These are phyloP conservation scores for Phylloscopus whistleri DNA, from an alignment of 2,113 vertebrate genomes.

Conservation along the genomic window DNA sequence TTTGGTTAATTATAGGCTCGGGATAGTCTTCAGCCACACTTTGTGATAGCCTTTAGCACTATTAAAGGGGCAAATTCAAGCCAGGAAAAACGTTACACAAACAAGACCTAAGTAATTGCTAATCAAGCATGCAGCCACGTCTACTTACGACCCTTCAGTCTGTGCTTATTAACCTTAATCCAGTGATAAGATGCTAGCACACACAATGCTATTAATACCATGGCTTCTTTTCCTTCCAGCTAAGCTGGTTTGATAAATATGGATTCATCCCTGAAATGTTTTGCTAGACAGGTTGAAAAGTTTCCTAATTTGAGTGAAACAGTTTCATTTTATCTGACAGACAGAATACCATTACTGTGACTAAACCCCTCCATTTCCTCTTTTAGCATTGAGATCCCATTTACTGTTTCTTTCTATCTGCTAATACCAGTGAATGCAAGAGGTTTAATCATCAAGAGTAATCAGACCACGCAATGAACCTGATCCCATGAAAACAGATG, in stretches of 20 bases:
- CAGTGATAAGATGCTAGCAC: neutral
- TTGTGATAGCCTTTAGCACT: neutral
- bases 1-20: neutral
- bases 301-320: neutral
- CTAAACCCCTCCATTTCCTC: neutral
- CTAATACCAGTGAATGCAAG: neutral
- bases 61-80: neutral
- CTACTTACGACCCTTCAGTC: neutral
- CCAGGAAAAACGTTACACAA: neutral
- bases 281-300: neutral
- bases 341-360: neutral
- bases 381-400: neutral
- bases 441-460: neutral
- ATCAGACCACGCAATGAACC: neutral
- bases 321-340: neutral
- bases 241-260: neutral
- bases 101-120: constrained; percentile 7
- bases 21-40: neutral
- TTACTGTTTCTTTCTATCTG: neutral
- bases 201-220: constrained; percentile 33
- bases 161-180: constrained; percentile 51
- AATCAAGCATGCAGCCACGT: neutral
- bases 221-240: neutral
- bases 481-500: neutral
- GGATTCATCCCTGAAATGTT: neutral